Conservation (phyloP, 2,113 vertebrate genomes). For the Junco hyemalis region DNA sequence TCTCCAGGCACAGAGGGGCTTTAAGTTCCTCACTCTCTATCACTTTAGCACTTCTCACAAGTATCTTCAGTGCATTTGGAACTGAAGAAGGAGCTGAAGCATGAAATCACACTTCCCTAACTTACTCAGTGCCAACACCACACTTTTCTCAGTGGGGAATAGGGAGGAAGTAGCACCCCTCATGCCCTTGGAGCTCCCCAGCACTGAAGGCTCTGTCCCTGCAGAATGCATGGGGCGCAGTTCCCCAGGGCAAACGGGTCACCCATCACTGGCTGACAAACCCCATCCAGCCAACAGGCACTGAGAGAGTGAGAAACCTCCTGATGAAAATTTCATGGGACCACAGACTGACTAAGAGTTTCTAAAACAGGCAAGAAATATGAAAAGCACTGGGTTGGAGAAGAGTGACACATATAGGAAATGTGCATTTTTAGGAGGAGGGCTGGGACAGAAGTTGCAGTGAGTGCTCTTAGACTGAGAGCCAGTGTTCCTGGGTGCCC, state of each 20-base stretch:
- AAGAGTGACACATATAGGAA: background rate
- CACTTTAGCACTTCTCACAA: constrained; percentile 31
- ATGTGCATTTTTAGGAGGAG: background rate
- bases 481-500: background rate
- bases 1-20: background rate
- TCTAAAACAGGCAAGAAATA: background rate
- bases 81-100: background rate
- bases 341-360: background rate
- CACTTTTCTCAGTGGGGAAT: background rate
- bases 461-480: background rate
- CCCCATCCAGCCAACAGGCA: background rate
- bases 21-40: background rate
- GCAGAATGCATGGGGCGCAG: background rate
- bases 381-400: background rate
- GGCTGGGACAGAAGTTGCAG: background rate
- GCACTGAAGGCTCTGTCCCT: background rate
- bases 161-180: background rate
- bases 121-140: background rate
- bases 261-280: background rate
- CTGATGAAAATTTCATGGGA: background rate
- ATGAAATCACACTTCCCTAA: constrained; percentile 20
- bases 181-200: background rate
- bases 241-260: background rate
- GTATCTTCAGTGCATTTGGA: background rate
- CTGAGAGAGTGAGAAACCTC: accelerated